Conservation (phyloP, 2,113 vertebrate genomes). For the Hippolais icterina region DNA sequence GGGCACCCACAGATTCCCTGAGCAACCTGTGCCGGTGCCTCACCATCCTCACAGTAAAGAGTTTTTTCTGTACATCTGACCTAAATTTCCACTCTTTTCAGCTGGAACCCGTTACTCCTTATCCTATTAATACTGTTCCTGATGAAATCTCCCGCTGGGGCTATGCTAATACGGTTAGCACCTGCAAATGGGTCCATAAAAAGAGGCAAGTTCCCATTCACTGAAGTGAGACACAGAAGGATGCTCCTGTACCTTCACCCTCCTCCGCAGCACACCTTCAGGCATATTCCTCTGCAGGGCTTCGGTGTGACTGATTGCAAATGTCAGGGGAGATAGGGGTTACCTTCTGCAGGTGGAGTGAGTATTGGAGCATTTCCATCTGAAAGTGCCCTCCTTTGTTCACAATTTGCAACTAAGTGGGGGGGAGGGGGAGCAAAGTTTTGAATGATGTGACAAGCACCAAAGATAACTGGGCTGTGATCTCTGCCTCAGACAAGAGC, state of each 20-base stretch:
- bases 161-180: background rate
- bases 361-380: background rate
- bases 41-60: background rate
- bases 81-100: background rate
- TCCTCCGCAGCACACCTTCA: background rate
- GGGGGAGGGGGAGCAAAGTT: background rate
- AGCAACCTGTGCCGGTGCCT: background rate
- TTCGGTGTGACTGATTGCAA: background rate
- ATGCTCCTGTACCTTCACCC: background rate
- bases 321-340: background rate
- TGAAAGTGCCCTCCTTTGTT: background rate
- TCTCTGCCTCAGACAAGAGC: background rate
- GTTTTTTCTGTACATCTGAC: background rate
- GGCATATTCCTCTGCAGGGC: background rate
- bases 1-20: background rate
- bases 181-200: conserved; percentile 16
- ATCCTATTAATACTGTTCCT: background rate
- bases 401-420: background rate
- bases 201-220: background rate
- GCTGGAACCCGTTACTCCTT: background rate
- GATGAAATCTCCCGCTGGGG: background rate
- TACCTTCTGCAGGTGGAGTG: background rate
- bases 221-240: background rate
- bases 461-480: background rate
- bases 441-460: background rate